phyloP scores from a whole-genome alignment of 1,140 invertebrate genomes.

The Schlechtendalia chinensis region DNA sequence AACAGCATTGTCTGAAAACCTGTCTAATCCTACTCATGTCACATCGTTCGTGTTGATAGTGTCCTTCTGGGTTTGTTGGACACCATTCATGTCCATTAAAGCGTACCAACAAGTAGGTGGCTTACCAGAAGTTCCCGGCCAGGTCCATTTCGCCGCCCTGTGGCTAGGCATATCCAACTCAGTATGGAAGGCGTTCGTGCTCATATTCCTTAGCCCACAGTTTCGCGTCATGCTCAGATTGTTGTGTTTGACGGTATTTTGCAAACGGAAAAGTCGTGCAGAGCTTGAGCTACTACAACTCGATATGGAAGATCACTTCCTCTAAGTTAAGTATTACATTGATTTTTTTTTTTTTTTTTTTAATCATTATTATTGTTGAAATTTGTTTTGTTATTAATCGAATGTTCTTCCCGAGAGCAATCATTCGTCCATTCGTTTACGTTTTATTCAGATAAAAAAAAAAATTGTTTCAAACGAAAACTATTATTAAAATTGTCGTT shows the following conservation, averaged over 20 bases:
- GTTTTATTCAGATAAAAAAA: conserved; percentile 38
- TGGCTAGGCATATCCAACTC: conserved; percentile 93
- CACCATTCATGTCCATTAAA: conserved; percentile 79
- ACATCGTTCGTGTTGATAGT: conserved; percentile 90
- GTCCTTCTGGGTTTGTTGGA: conserved; percentile 88
- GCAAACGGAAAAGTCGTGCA: conserved; percentile 71
- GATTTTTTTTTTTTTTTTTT: conserved; percentile 31
- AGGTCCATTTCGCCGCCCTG: conserved; percentile 86
- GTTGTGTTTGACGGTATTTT: conserved; percentile 86
- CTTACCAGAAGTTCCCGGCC: conserved; percentile 61
- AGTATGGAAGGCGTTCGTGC: conserved; percentile 90
- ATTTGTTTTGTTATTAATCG: conserved; percentile 46
- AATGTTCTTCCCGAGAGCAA: conserved; percentile 49
- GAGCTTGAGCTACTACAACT: conserved; percentile 79
- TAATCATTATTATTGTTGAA: conserved; percentile 39
- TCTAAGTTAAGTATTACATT: conserved; percentile 56
- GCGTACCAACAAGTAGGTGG: conserved; percentile 58
- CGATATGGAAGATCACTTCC: conserved; percentile 69
- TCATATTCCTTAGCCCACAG: conserved; percentile 82
- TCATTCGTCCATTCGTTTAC: conserved; percentile 48
- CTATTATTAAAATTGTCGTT: conserved; percentile 29
- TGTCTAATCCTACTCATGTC: conserved; percentile 88
- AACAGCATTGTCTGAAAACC: conserved; percentile 83
- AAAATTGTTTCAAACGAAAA: conserved; percentile 33
- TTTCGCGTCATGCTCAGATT: conserved; percentile 83